Base-by-base conservation (phyloP, 2,113 vertebrate species). In the Myotis davidii region DNA sequence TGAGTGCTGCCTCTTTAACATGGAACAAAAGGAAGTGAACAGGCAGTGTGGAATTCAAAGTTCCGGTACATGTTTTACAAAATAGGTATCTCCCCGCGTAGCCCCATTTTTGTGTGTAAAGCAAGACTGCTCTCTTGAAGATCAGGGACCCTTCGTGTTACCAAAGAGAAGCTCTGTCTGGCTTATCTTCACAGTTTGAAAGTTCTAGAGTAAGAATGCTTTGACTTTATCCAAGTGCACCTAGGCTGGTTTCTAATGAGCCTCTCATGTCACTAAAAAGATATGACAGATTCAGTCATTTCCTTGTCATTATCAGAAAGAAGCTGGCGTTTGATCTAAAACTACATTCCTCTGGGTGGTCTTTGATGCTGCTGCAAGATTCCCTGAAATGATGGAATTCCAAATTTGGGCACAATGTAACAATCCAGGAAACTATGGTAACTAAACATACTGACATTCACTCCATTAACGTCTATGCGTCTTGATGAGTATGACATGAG, bases 261-360 rank as follows among this genome's bases (percentile, higher is more conserved):
- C 42, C 45, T 82, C n/a, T 95, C 64, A 39, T 25, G 84, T 84
- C 27, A 77, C 70, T 73, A 50, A 67, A 90, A 54, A 92, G 48
- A 85, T 50, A 48, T n/a, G 82, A 83, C 87, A 94, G 69, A 52
- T 90, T 81, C 17, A 32, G 81, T 72, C 50, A 94, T 82, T 87
- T 96, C 78, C 93, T 65, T 56, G 92, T 90, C 92, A 84, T 13
- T 89, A 45, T 91, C 85, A 84, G 65, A 76, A 87, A 83, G 90
- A 88, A 18, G 59, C 83, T 85, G 82, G 90, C 65, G 92, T 96
- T 95, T 96, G 85, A 96, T 95, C 96, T 84, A 65, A 86, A 95
- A 72, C 64, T 34, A 3, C 45, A 69, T 94, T 70, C 42, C 39
- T 84, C 61, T 48, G 83, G 78, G 94, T 69, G 92, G 65, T 79